phyloP scores from a whole-genome alignment of 1,140 invertebrate genomes.

The Mesaphorura yosii region DNA sequence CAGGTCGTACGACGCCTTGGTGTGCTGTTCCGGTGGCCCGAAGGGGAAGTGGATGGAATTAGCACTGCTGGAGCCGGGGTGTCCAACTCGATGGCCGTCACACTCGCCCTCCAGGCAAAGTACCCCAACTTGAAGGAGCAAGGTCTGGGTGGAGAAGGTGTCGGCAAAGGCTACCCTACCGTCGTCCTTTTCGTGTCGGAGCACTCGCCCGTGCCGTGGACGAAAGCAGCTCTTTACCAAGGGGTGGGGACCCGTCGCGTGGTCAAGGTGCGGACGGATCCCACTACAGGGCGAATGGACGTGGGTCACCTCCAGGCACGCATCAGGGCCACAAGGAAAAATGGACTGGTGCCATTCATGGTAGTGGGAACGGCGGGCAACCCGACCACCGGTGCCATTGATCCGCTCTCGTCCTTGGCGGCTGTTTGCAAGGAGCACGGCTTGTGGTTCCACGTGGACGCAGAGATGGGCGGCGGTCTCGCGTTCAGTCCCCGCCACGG shows the following conservation, averaged over 20 bases:
- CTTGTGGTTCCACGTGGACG: constrained; percentile 92
- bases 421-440: constrained; percentile 66
- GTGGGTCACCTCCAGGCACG: neutral
- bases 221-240: constrained; percentile 43
- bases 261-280: neutral
- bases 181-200: constrained; percentile 72
- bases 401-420: constrained; percentile 68
- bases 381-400: constrained; percentile 63
- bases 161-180: constrained; percentile 39
- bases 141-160: constrained; percentile 5
- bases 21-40: constrained; percentile 78
- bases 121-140: constrained; percentile 57
- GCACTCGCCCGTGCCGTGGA: constrained; percentile 89
- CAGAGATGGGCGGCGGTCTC: constrained; percentile 82
- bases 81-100: constrained; percentile 87
- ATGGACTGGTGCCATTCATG: neutral
- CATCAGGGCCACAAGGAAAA: neutral
- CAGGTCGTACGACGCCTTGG: too few species aligned
- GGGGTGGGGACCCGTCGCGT: neutral
- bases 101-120: constrained; percentile 64
- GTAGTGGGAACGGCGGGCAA: constrained; percentile 5
- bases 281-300: neutral
- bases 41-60: constrained; percentile 71
- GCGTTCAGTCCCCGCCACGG: constrained; percentile 69
- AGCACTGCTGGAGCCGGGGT: constrained; percentile 90